Conservation (phyloP, 2,888 invertebrate species). For the Acleris laterana region DNA sequence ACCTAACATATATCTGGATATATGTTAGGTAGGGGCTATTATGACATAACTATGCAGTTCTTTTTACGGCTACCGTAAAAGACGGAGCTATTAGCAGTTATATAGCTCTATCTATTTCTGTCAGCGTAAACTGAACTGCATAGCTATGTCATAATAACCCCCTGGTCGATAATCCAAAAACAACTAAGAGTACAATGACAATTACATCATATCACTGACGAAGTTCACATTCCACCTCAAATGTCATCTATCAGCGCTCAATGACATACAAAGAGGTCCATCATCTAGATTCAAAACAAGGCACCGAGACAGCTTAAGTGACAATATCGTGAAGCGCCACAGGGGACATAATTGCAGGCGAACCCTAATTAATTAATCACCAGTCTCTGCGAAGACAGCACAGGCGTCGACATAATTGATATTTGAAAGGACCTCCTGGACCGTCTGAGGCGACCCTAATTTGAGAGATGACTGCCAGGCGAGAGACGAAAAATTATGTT, state of each 20-base stretch:
- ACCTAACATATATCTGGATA: too few relatives aligned
- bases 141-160: too few relatives aligned
- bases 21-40: too few relatives aligned
- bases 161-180: too few relatives aligned
- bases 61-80: too few relatives aligned
- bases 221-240: background rate
- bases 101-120: too few relatives aligned
- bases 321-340: conserved; percentile 51
- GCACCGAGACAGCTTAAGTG: conserved; percentile 37
- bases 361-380: conserved; percentile 82
- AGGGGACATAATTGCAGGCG: conserved; percentile 75
- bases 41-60: too few relatives aligned
- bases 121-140: too few relatives aligned
- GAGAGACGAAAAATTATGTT: conserved; percentile 49
- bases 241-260: background rate
- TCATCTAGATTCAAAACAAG: conserved; percentile 23
- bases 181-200: too few relatives aligned
- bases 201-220: too few relatives aligned
- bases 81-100: too few relatives aligned
- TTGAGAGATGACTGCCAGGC: conserved; percentile 63
- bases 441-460: conserved; percentile 57
- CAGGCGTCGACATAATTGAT: conserved; percentile 73
- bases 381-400: conserved; percentile 65
- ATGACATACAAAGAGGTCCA: background rate
- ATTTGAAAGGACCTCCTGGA: conserved; percentile 77